Percentiles rank a stretch among this genome's conserved stretches.
These are phyloP conservation scores for Drosophila austrosaltans DNA, from an alignment of 2,888 invertebrate species.

Conservation along the genomic window DNA sequence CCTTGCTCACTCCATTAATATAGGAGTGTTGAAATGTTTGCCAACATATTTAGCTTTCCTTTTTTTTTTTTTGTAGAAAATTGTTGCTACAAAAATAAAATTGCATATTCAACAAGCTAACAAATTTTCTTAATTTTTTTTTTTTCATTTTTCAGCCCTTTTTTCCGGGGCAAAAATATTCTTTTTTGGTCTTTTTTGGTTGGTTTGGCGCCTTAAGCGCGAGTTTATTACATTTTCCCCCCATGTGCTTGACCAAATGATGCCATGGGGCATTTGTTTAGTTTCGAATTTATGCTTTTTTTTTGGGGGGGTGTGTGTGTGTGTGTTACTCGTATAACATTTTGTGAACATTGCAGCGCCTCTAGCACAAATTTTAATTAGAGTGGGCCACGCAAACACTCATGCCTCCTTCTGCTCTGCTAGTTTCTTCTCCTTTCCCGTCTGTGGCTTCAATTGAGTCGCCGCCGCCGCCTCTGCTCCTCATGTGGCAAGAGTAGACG, in stretches of 20 bases:
- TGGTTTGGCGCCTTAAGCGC: conserved; percentile 43
- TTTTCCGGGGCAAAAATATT: background rate
- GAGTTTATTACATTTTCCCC: conserved; percentile 66
- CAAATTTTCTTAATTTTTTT: conserved; percentile 17
- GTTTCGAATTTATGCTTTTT: conserved; percentile 41
- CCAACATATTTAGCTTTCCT: background rate
- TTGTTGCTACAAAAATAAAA: conserved; percentile 2
- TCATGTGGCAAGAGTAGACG: conserved; percentile 34
- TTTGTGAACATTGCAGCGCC: conserved; percentile 49
- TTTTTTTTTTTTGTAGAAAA: background rate
- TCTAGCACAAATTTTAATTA: conserved; percentile 71
- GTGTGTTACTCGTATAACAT: conserved; percentile 55
- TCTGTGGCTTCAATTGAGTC: conserved; percentile 1
- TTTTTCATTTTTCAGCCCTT: conserved; percentile 18
- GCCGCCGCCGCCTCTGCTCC: background rate
- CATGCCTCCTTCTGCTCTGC: background rate
- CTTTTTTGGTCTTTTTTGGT: background rate
- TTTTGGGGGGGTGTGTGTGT: background rate
- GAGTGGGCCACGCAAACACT: conserved; percentile 69
- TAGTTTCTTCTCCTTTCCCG: background rate
- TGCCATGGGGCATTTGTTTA: conserved; percentile 61
- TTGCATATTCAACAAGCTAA: conserved; percentile 1
- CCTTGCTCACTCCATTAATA: background rate
- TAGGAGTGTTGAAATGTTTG: background rate
- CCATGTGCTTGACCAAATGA: conserved; percentile 52